These are phyloP conservation scores for Drosophila athabasca DNA, from an alignment of 1,140 invertebrate genomes.

Conservation along the genomic window DNA sequence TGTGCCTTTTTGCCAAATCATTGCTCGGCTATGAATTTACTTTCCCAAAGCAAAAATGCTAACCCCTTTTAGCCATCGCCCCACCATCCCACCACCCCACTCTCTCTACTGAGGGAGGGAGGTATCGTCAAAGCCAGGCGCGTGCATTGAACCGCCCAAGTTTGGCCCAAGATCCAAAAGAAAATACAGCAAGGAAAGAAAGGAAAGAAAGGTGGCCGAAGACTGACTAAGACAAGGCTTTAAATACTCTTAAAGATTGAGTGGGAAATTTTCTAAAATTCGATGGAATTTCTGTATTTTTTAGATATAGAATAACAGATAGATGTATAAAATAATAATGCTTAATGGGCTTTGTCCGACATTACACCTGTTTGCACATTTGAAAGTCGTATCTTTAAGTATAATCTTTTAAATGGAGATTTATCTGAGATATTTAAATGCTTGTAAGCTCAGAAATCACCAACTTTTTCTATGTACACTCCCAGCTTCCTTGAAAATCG, in stretches of 20 bases:
- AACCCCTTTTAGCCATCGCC: too few species aligned
- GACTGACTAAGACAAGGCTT: background rate
- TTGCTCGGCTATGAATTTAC: constrained; percentile 53
- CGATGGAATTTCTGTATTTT: too few species aligned
- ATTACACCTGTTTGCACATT: too few species aligned
- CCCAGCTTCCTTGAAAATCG: background rate
- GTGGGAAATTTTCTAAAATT: too few species aligned
- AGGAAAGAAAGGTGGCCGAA: background rate
- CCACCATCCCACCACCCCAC: too few species aligned
- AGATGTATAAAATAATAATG: too few species aligned
- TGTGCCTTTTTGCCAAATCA: constrained; percentile 44
- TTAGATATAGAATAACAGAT: too few species aligned
- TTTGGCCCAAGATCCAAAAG: constrained; percentile 21
- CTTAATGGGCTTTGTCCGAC: too few species aligned
- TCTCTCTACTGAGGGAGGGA: background rate
- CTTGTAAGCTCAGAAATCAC: background rate
- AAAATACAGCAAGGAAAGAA: background rate
- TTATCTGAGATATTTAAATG: too few species aligned
- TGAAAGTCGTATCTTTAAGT: too few species aligned
- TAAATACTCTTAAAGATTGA: background rate
- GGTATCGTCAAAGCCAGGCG: constrained; percentile 28
- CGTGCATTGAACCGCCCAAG: constrained; percentile 65
- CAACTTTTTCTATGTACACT: background rate
- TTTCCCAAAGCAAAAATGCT: constrained; percentile 38
- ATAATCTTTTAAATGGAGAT: too few species aligned